Evolutionary conservation across 2,113 vertebrate species (phyloP), one percentile per base, ranked within the genome.

Genomic region (Ploceus nigricollis): DNA sequence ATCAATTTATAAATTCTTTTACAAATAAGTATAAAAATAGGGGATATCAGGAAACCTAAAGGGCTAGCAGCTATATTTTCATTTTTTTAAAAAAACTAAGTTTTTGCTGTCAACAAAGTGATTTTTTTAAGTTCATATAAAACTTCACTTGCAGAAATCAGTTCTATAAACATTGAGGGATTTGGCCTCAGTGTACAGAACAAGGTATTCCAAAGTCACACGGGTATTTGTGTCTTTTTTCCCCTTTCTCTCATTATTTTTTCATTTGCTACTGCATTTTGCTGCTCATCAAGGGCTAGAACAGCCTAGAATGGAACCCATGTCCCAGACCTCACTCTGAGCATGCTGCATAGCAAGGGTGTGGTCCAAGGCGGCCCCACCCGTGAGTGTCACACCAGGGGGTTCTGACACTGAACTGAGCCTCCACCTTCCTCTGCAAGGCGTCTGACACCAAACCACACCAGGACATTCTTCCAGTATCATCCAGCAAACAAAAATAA

Each of bases 331-430:
- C 10, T 19, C 18, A 9, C 57, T 28, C 48, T 23, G 81, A 40
- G 70, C 50, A 23, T 5, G 0, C 11, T 19, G 27, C 30, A 19
- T 0, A 11, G 18, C 39, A 10, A 8, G n/a, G 18, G 4, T 2
- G 33, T 6, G 47, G 14, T 6, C 48, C n/a, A 7, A 19, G 81
- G 48, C 10, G 68, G 13, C 57, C 23, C 39, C 47, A 45, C 8
- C 40, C 2, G 2, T 3, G 44, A 4, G 54, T 53, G 27, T 8
- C 37, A 31, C 66, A 48, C 2, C 24, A 1, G 3, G 4, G 65
- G 35, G 8, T 44, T 57, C 58, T 31, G 50, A 33, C 5, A 39
- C 3, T 4, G 7, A 44, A 17, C 33, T 19, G 28, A 69, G 73
- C 21, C 33, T 37, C 33, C 35, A 11, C 5, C 1, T n/a, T 50